These are phyloP conservation scores for Nicator chloris DNA, from an alignment of 2,113 vertebrate species.

Conservation along the genomic window DNA sequence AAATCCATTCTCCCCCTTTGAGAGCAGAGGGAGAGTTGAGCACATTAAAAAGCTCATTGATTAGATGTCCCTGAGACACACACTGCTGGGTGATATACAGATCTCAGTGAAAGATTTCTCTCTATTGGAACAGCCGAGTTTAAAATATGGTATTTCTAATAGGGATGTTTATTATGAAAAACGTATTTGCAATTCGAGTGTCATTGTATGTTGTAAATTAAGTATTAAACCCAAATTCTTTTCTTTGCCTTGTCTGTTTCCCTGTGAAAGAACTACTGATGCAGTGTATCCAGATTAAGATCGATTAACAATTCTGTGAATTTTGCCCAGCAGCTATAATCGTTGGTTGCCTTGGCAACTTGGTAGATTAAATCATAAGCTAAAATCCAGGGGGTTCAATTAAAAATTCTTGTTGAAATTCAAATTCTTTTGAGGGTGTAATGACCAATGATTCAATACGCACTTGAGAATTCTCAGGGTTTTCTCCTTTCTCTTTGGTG, in stretches of 20 bases:
- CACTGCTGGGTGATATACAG: neutral
- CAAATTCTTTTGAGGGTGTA: constrained; percentile 7
- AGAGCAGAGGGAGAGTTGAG: neutral
- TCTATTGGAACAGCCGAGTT: neutral
- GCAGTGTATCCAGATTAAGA: constrained; percentile 20
- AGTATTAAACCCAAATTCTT: neutral
- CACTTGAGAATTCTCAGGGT: neutral
- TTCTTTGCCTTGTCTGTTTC: neutral
- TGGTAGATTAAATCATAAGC: constrained; percentile 46
- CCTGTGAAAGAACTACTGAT: neutral
- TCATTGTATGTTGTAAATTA: neutral
- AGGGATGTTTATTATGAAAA: neutral
- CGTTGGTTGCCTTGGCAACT: constrained; percentile 64
- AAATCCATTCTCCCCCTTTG: neutral
- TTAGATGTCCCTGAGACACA: neutral
- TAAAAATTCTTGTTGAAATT: constrained; percentile 60
- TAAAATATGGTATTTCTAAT: neutral
- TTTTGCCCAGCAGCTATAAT: constrained; percentile 57
- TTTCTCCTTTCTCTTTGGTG: neutral
- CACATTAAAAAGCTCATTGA: constrained; percentile 39
- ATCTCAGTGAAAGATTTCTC: neutral
- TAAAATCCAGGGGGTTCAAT: constrained; percentile 54
- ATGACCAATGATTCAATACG: neutral
- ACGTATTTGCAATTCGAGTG: neutral
- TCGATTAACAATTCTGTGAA: constrained; percentile 64